Evolutionary conservation across 2,888 invertebrate genomes (phyloP), one percentile per base, ranked within the genome.

Genomic region (Drosophila flavopinicola): DNA sequence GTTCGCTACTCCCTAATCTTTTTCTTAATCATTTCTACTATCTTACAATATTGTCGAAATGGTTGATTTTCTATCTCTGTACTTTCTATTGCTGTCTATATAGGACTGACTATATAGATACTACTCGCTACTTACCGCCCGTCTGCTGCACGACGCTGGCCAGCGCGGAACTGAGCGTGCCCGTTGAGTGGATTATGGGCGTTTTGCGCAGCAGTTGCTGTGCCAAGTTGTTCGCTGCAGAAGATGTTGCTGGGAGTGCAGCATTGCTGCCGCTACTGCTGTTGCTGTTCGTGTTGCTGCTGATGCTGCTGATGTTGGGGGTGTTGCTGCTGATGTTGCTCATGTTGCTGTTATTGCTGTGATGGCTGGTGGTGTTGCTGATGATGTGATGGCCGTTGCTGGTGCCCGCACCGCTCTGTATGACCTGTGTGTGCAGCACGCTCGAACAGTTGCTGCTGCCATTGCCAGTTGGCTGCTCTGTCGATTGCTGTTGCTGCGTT

Each of bases 171-270:
- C 82, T 80, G 9, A 88, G 78, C 41, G 80, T 77, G 49, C 78
- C 88, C 27, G 89, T 88, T 30, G 89, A 89, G 60, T 89, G 90
- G 41, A 89, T 89, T 27, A 89, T 89, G 15, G 89, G 89, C 41
- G 89, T 89, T 58, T 89, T 89, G 13, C 89, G 87, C 64, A 89
- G 63, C 76, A 89, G 53, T 48, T 88, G 88, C 64, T 89, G 89
- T 15, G 87, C 82, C 45, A 88, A 54, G 37, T 68, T 71, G 51
- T 37, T 72, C 20, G 59, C 57, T 11, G 30, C 37, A 3, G 51
- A 47, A 37, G 69, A 25, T 63, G 73, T 27, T 52, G 45, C 11
- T 51, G 53, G 57, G 48, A 17, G 53, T 48, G 60, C 67, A 38
- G 25, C 52, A 41, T 35, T 58, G 56, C 27, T 49, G 49, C 51